Conservation (phyloP, 2,113 vertebrate species). For the Pedionomus torquatus region DNA sequence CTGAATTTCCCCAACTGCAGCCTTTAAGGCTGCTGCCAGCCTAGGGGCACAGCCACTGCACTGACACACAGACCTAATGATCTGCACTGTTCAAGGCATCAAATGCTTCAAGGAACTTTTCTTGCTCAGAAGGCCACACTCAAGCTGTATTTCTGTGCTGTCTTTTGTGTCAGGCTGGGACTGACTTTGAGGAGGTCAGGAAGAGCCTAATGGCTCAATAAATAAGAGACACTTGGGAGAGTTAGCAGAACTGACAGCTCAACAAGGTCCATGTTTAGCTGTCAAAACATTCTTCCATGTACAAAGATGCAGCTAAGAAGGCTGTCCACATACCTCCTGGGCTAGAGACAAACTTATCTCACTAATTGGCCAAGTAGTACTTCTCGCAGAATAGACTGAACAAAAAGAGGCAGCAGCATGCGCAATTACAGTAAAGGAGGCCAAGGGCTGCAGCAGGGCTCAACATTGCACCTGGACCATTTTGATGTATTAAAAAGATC, state of each 20-base stretch:
- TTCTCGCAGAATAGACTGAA: neutral
- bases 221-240: constrained; percentile 1
- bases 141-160: neutral
- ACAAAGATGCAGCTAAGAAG: neutral
- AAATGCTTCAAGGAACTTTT: constrained; percentile 26
- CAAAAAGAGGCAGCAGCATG: neutral
- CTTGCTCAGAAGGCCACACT: neutral
- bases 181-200: constrained; percentile 7
- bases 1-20: neutral
- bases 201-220: constrained; percentile 26
- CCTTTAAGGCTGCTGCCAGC: neutral
- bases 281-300: constrained; percentile 33
- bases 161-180: neutral
- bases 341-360: neutral
- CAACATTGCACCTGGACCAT: neutral
- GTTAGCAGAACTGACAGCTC: constrained; percentile 2
- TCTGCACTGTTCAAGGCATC: neutral
- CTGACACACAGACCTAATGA: constrained; percentile 39
- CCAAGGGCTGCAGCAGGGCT: neutral
- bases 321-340: neutral
- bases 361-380: neutral
- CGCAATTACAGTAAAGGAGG: neutral
- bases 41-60: neutral
- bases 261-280: constrained; percentile 28
- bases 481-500: neutral